Conservation (phyloP, 2,797 vertebrate species). For the Enteromius treurensis region DNA sequence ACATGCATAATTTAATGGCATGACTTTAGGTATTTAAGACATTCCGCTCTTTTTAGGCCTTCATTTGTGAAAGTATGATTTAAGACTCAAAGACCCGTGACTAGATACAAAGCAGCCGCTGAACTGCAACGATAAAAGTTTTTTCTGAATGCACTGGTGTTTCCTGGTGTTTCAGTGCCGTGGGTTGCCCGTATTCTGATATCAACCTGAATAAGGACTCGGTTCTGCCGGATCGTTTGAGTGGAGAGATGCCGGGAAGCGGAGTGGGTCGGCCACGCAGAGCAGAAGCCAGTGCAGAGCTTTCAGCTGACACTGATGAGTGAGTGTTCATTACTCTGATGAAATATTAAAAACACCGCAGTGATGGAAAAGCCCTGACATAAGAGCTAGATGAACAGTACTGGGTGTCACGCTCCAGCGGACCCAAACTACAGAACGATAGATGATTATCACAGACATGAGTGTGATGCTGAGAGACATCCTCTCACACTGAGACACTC, state of each 20-base stretch:
- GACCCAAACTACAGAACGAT: background rate
- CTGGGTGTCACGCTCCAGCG: background rate
- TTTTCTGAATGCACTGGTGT: background rate
- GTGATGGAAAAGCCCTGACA: background rate
- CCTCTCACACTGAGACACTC: background rate
- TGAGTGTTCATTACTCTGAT: conserved; percentile 63
- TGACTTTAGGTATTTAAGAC: background rate
- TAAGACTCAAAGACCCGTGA: background rate
- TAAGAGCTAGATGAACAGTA: background rate
- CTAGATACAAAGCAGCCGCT: background rate
- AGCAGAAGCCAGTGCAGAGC: conserved; percentile 71
- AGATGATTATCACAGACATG: background rate
- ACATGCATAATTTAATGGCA: background rate
- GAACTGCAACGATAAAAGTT: background rate
- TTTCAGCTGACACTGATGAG: conserved; percentile 72
- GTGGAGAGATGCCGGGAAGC: conserved; percentile 77
- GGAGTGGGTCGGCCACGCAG: conserved; percentile 72
- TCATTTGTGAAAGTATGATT: background rate
- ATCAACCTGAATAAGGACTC: conserved; percentile 84
- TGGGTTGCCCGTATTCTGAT: conserved; percentile 85
- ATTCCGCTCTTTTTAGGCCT: background rate
- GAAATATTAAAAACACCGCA: background rate
- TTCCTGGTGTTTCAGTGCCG: conserved; percentile 68
- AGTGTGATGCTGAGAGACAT: background rate
- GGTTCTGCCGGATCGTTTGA: conserved; percentile 82